A percentile compares a stretch with the other conserved stretches of the same genome.
Conservation (phyloP, 2,888 invertebrate genomes). For the Hydrotaea cyrtoneurina region DNA sequence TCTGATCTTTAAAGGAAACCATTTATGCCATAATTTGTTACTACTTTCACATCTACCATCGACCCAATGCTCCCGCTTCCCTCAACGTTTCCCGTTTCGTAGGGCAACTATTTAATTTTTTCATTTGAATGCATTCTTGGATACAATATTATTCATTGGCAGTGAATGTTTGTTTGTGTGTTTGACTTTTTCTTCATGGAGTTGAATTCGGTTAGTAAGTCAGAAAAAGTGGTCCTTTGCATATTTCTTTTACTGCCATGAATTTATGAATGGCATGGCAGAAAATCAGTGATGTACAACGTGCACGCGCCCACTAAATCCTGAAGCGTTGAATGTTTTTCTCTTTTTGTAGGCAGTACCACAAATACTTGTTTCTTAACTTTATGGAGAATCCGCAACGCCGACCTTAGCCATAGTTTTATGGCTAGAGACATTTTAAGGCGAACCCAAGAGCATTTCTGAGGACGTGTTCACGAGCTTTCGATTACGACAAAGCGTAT, state of each 20-base stretch:
- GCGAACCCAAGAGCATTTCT: too few species aligned
- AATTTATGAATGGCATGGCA: constrained; percentile 21
- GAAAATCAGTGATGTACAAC: constrained; percentile 4
- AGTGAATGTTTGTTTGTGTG: neutral
- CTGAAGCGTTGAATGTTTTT: too few species aligned
- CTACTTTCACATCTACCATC: neutral
- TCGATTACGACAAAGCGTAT: too few species aligned
- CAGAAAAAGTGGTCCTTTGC: constrained; percentile 6
- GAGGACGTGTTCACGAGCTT: too few species aligned
- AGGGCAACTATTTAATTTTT: constrained; percentile 34
- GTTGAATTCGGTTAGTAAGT: constrained; percentile 26
- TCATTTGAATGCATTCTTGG: constrained; percentile 34
- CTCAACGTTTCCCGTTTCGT: neutral
- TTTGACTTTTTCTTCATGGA: neutral
- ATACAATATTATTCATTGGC: constrained; percentile 9
- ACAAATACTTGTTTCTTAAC: neutral
- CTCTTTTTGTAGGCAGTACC: neutral
- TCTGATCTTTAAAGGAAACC: constrained; percentile 15
- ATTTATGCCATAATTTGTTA: constrained; percentile 43
- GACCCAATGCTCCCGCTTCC: neutral
- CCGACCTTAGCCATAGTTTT: too few species aligned
- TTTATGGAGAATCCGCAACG: too few species aligned
- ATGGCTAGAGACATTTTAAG: too few species aligned
- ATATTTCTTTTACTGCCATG: constrained; percentile 1
- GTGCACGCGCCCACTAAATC: neutral